phyloP scores from a whole-genome alignment of 2,113 vertebrate genomes.

The Antigone vipio region DNA sequence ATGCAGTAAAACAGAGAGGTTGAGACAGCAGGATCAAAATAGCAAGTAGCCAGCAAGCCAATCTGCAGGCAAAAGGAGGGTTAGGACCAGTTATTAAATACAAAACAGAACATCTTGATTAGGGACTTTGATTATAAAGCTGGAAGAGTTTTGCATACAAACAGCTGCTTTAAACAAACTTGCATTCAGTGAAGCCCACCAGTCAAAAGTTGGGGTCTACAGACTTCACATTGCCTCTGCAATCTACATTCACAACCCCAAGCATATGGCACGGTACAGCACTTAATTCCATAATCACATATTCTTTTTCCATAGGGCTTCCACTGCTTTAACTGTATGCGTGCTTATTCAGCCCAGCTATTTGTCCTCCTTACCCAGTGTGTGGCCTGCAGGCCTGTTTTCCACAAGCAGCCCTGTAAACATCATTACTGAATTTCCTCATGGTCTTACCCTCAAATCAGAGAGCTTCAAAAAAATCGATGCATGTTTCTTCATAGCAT shows the following conservation, averaged over 20 bases:
- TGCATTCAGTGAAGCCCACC: background rate
- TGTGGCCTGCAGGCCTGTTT: background rate
- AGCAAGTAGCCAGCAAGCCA: background rate
- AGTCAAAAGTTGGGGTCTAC: background rate
- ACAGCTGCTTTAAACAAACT: background rate
- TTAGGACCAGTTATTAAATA: background rate
- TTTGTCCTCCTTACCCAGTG: background rate
- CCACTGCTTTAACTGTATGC: rapidly evolving
- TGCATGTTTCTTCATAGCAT: background rate
- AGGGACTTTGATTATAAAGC: background rate
- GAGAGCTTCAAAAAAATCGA: background rate
- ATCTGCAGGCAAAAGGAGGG: background rate
- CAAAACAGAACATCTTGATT: background rate
- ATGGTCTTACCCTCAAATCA: background rate
- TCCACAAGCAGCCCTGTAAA: background rate
- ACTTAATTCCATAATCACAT: background rate
- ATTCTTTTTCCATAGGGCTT: background rate
- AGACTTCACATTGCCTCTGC: background rate
- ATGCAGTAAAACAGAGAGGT: background rate
- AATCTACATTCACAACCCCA: background rate
- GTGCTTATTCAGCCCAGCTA: background rate
- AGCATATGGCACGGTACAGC: background rate
- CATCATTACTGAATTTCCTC: background rate
- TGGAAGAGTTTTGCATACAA: background rate
- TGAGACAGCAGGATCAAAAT: background rate